These are phyloP conservation scores for Siderastrea radians DNA, from an alignment of 92 coral and sea anemone species.

Conservation along the genomic window DNA sequence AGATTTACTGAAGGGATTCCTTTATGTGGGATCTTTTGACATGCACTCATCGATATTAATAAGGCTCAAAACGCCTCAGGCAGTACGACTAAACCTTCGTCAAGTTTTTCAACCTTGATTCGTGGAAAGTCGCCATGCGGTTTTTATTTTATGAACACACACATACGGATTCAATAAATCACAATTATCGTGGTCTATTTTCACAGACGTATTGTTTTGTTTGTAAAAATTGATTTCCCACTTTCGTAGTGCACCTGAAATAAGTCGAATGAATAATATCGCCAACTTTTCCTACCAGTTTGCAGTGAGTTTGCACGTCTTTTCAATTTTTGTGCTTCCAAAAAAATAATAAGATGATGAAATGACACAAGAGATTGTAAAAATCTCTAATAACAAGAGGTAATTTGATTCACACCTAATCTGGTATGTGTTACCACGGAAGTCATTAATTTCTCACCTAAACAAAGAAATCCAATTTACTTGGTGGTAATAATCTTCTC, in stretches of 20 bases:
- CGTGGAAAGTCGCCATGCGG: background rate
- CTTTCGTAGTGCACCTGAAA: too few relatives aligned
- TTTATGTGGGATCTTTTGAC: background rate
- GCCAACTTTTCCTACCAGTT: background rate
- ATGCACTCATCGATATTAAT: background rate
- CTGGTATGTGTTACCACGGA: constrained; percentile 13
- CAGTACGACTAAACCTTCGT: background rate
- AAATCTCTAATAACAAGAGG: background rate
- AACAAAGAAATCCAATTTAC: constrained; percentile 44
- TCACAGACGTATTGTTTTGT: background rate
- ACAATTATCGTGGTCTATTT: background rate
- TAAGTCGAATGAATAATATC: too few relatives aligned
- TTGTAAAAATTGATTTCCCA: background rate
- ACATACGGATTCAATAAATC: background rate
- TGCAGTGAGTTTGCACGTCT: background rate
- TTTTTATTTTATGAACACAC: background rate
- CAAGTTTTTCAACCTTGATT: background rate
- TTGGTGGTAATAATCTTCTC: constrained; percentile 17
- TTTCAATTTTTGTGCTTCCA: background rate
- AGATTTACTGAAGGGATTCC: too few relatives aligned
- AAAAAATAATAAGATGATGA: background rate
- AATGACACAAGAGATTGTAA: background rate
- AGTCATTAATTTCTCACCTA: constrained; percentile 48
- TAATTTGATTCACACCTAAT: constrained; percentile 27
- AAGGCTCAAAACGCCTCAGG: background rate